Conservation (phyloP, 2,888 invertebrate species). For the Leucophenga montana region DNA sequence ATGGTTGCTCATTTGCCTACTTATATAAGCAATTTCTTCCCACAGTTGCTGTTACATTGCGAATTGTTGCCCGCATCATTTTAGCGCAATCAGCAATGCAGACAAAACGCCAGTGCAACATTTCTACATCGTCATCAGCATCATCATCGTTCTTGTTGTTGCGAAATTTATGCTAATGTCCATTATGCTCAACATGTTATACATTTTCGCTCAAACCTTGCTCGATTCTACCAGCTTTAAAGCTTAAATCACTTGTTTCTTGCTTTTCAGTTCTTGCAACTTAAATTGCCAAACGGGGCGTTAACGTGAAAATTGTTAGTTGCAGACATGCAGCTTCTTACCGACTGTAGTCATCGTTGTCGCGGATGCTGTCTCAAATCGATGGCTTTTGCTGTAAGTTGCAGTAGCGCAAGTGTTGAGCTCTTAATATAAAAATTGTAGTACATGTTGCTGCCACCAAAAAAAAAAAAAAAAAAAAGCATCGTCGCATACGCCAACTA, state of each 20-base stretch:
- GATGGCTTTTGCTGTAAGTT: constrained; percentile 40
- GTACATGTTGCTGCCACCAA: constrained; percentile 21
- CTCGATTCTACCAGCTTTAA: not conserved
- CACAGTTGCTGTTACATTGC: constrained; percentile 49
- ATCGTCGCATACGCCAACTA: constrained; percentile 14
- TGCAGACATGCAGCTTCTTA: not conserved
- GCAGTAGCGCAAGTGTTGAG: constrained; percentile 68
- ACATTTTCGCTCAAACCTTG: constrained; percentile 50
- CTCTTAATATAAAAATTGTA: constrained; percentile 66
- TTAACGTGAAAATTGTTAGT: constrained; percentile 65
- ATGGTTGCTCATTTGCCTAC: constrained; percentile 52
- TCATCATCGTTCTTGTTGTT: constrained; percentile 2
- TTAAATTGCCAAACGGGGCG: constrained; percentile 52
- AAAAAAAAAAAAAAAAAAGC: constrained; percentile 28
- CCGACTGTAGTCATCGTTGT: constrained; percentile 36
- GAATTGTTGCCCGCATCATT: constrained; percentile 64
- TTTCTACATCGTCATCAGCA: constrained; percentile 34
- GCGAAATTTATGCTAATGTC: constrained; percentile 70
- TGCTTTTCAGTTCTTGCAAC: not conserved
- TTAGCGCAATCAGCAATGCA: constrained; percentile 51
- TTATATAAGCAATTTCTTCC: constrained; percentile 49
- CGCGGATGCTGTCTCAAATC: constrained; percentile 38
- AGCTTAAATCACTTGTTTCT: not conserved
- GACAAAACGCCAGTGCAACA: constrained; percentile 39
- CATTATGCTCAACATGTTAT: constrained; percentile 70